These are phyloP conservation scores for Forficula auricularia DNA, from an alignment of 1,140 invertebrate genomes.

Conservation along the genomic window DNA sequence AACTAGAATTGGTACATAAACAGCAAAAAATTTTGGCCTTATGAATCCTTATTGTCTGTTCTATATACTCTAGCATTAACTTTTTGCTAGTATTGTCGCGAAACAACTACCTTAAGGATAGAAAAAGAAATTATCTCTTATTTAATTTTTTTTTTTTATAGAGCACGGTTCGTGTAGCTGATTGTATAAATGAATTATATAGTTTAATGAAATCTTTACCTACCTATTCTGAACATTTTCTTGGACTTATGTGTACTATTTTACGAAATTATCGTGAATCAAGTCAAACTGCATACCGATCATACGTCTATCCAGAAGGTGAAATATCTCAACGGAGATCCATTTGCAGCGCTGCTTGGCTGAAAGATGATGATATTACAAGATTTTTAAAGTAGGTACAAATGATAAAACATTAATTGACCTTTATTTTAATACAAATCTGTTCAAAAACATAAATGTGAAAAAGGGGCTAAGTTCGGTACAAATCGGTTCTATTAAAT, in stretches of 20 bases:
- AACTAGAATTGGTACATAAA: too few species aligned
- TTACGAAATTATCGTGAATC: constrained; percentile 57
- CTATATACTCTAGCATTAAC: too few species aligned
- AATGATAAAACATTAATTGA: too few species aligned
- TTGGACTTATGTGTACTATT: constrained; percentile 47
- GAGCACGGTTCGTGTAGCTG: constrained; percentile 54
- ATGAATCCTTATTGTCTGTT: too few species aligned
- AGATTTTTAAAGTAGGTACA: constrained; percentile 65
- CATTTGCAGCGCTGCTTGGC: constrained; percentile 75
- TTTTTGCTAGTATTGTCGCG: too few species aligned
- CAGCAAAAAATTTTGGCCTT: too few species aligned
- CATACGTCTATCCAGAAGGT: constrained; percentile 56
- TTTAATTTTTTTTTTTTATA: constrained; percentile 27
- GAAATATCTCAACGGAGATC: constrained; percentile 45
- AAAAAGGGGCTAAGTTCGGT: too few species aligned
- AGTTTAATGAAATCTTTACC: constrained; percentile 52
- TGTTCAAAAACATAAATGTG: too few species aligned
- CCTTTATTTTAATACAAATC: too few species aligned
- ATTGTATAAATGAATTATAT: constrained; percentile 47
- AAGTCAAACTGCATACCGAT: constrained; percentile 53
- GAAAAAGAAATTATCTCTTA: too few species aligned
- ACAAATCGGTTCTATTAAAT: too few species aligned
- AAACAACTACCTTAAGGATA: too few species aligned
- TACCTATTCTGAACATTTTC: constrained; percentile 46
- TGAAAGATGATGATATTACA: constrained; percentile 87